Evolutionary conservation across 2,113 vertebrate genomes (phyloP).

Genomic region (Ceratotherium simum): DNA sequence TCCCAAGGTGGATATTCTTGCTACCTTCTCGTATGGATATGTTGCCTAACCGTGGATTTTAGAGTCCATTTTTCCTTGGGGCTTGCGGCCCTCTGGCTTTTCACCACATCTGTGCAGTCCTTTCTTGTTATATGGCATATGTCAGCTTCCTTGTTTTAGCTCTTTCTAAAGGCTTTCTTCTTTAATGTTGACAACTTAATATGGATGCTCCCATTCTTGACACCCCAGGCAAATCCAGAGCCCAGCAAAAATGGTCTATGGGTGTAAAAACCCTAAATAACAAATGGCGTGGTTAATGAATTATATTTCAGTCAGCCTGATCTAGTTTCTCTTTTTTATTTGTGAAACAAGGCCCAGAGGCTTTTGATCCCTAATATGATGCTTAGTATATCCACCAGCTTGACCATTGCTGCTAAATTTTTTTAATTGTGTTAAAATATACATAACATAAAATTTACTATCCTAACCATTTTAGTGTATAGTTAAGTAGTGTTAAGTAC

Average conservation of each 20-base stretch:
- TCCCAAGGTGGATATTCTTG: not conserved
- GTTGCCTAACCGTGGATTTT: not conserved
- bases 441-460: not conserved
- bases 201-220: not conserved
- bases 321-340: not conserved
- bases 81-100: not conserved
- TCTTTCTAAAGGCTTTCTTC: not conserved
- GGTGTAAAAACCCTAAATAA: not conserved
- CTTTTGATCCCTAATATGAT: not conserved
- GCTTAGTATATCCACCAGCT: not conserved
- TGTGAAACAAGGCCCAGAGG: not conserved
- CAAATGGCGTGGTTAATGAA: not conserved
- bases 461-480: not conserved
- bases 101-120: not conserved
- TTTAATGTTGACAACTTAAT: not conserved
- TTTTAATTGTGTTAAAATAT: not conserved
- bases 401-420: not conserved
- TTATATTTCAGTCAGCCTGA: not conserved
- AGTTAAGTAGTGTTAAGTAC: not conserved
- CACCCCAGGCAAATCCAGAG: slow-evolving; percentile 10
- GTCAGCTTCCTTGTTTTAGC: not conserved
- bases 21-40: not conserved
- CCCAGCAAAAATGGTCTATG: not conserved
- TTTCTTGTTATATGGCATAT: not conserved
- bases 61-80: not conserved